Percentiles rank a stretch among this genome's conserved stretches.
phyloP scores from a whole-genome alignment of 2,888 invertebrate species.

The Digitonthophagus gazella region DNA sequence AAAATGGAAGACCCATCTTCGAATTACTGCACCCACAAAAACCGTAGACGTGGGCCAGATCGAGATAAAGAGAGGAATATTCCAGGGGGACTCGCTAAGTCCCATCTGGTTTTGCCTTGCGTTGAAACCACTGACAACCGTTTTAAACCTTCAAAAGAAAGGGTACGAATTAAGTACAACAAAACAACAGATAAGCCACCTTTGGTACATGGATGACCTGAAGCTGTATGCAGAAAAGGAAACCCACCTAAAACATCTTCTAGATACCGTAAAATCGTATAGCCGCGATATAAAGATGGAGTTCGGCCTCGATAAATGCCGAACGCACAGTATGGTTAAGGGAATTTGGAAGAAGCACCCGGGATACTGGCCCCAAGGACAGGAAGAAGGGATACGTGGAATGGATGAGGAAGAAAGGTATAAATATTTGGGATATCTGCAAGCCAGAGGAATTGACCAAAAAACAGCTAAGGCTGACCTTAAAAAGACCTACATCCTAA shows the following conservation, averaged over 20 bases:
- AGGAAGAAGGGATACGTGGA: too few relatives aligned
- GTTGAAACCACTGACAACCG: conserved; percentile 26
- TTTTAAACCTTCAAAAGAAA: neutral
- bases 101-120: conserved; percentile 30
- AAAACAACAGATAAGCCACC: conserved; percentile 18
- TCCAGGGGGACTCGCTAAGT: conserved; percentile 30
- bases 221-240: neutral
- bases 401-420: too few relatives aligned
- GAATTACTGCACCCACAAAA: neutral
- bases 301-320: neutral
- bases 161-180: neutral
- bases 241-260: neutral
- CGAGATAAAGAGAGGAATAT: conserved; percentile 28
- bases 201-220: conserved; percentile 22
- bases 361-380: too few relatives aligned
- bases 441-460: too few relatives aligned
- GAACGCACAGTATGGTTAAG: too few relatives aligned
- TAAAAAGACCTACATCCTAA: too few relatives aligned
- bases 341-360: too few relatives aligned
- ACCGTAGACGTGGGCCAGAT: conserved; percentile 6
- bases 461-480: too few relatives aligned
- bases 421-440: too few relatives aligned
- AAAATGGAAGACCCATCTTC: neutral
- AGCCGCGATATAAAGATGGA: neutral
- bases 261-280: neutral